Evolutionary conservation across 2,888 invertebrate species (phyloP).

Genomic region (Galerucella calmariensis): DNA sequence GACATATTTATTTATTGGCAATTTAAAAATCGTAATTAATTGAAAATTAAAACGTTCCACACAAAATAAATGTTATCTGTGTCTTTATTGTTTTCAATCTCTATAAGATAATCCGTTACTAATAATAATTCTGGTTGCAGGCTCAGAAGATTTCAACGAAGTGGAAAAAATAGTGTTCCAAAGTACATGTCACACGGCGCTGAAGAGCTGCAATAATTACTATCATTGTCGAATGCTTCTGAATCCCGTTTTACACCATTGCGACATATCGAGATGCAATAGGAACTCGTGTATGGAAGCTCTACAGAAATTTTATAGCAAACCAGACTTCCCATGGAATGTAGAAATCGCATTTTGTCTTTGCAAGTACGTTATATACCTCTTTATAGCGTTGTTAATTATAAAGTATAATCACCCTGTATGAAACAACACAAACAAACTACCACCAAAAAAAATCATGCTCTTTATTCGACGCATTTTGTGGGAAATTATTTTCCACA

Average conservation of each 20-base stretch:
- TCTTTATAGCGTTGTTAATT: background rate
- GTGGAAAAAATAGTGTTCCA: constrained; percentile 65
- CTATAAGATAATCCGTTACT: background rate
- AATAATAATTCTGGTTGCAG: constrained; percentile 50
- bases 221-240: constrained; percentile 81
- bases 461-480: too few relatives aligned
- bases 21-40: background rate
- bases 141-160: constrained; percentile 67
- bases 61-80: background rate
- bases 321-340: constrained; percentile 83
- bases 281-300: constrained; percentile 90
- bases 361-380: constrained; percentile 79
- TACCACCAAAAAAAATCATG: too few relatives aligned
- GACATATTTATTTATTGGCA: background rate
- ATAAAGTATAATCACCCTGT: too few relatives aligned
- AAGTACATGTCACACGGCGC: constrained; percentile 89
- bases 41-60: background rate
- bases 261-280: constrained; percentile 81
- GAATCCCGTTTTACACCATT: constrained; percentile 86
- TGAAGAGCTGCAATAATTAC: constrained; percentile 85
- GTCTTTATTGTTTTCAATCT: background rate
- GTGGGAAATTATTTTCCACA: background rate
- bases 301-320: constrained; percentile 86
- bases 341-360: constrained; percentile 92
- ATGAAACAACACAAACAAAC: too few relatives aligned